phyloP scores from a whole-genome alignment of 1,140 invertebrate species.

The Psilanteris sp. region DNA sequence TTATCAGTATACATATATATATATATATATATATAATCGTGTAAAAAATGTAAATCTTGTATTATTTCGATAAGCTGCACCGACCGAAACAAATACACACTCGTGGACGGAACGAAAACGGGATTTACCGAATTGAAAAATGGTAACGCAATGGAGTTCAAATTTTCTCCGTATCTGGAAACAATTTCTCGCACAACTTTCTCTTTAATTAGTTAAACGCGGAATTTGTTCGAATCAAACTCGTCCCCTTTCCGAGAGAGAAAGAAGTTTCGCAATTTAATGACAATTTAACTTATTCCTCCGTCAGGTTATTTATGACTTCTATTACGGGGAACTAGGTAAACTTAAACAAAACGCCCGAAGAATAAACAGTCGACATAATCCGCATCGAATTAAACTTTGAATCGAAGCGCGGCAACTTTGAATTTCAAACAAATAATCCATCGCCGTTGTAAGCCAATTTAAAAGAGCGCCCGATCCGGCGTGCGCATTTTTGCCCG shows the following conservation, averaged over 20 bases:
- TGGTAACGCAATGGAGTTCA: constrained; percentile 1
- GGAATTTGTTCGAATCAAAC: constrained; percentile 19
- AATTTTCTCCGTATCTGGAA: background rate
- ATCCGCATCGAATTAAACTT: constrained; percentile 56
- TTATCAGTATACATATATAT: no score
- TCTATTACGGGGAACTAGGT: constrained; percentile 37
- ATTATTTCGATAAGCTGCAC: no score
- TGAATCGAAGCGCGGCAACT: constrained; percentile 31
- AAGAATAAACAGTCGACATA: constrained; percentile 53
- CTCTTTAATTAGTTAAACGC: constrained; percentile 35
- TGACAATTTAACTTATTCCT: constrained; percentile 49
- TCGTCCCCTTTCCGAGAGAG: constrained; percentile 6
- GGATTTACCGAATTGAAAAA: no score
- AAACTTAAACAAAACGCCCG: constrained; percentile 43
- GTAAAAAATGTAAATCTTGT: no score
- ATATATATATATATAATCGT: no score
- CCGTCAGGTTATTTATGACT: constrained; percentile 42
- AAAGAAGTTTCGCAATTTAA: constrained; percentile 52
- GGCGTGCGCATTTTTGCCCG: background rate
- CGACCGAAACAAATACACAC: no score
- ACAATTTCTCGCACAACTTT: constrained; percentile 18
- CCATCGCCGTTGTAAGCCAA: constrained; percentile 40
- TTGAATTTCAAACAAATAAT: constrained; percentile 53
- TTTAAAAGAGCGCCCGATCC: constrained; percentile 30
- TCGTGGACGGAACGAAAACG: no score